Base-by-base conservation (phyloP, 1,140 invertebrate species). In the Cecropterus lyciades region DNA sequence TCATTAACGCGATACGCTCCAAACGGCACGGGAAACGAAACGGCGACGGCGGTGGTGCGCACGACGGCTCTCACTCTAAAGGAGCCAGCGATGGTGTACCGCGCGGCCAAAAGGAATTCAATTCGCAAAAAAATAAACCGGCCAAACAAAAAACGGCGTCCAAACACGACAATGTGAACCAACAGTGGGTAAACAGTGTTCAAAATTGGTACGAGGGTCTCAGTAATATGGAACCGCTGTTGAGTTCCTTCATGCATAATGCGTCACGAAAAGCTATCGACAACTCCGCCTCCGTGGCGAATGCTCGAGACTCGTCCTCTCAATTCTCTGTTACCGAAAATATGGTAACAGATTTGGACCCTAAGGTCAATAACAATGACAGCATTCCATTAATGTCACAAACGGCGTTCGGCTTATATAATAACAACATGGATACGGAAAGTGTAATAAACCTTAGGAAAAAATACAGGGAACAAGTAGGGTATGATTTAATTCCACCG, bases 131-230 rank as follows among this genome's bases (percentile, higher is more conserved):
- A 46, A 14, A 40, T 42, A 56, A 42, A 30, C 15, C 42, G 43
- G 33, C 10, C n/a, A n/a, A 40, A 33, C 45, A 43, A 13, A 49
- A 42, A 24, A 62, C 37, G 59, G 14, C 59, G 20, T 1, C 2
- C 15, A 40, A 51, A 40, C 15, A 20, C 20, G 40, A 37, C n/a
- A 9, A 13, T 15, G 42, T 43, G 42, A 11, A 49, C 17, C 11
- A 70, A 13, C 53, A 55, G 1, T 80, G 77, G 77, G 51, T 59
- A 3, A 51, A 69, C 6, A 73, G 51, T 3, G 69, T 87, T 24
- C 62, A 87, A 27, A 73, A 68, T 42, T 87, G 85, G 85, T 87
- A 87, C 52, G 70, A 73, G 30, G 60, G 70, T 10, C 53, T 84
- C 14, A 45, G 65, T 11, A 20, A 57, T 15, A 57, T 57, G 7